These are phyloP conservation scores for Nomada ferruginata DNA, from an alignment of 2,888 invertebrate species.

Conservation along the genomic window DNA sequence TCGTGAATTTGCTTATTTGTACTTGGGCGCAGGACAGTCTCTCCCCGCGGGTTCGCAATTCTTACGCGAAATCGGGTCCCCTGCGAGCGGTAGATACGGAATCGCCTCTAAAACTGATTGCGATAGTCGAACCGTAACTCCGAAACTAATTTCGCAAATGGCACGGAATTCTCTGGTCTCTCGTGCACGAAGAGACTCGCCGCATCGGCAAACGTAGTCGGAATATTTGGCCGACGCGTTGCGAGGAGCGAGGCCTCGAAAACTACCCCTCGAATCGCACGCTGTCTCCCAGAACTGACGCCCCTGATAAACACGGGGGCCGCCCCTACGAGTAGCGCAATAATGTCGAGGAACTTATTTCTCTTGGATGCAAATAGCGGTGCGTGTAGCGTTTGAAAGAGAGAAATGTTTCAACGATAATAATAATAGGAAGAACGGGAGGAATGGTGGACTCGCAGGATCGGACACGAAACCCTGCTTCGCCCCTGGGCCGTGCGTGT, in stretches of 20 bases:
- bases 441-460: background rate
- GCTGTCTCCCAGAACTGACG: background rate
- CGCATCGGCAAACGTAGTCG: constrained; percentile 17
- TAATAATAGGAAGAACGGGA: background rate
- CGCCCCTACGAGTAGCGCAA: background rate
- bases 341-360: background rate
- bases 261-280: background rate
- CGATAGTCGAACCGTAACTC: background rate
- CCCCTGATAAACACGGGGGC: background rate
- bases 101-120: constrained; percentile 24
- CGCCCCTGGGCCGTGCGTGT: constrained; percentile 20
- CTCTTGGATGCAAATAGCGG: too few relatives aligned
- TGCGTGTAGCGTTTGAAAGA: background rate
- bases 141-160: constrained; percentile 53
- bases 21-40: background rate
- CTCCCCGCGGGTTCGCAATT: constrained; percentile 9
- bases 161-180: background rate
- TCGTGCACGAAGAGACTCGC: background rate
- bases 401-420: too few relatives aligned
- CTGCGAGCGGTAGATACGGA: background rate
- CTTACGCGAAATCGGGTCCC: background rate
- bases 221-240: background rate
- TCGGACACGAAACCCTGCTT: constrained; percentile 1
- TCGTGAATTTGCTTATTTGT: constrained; percentile 12
- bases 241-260: too few relatives aligned